Percentiles rank a stretch among this genome's conserved stretches.
phyloP scores from a whole-genome alignment of 2,113 vertebrate genomes.

The Barbus barbus region DNA sequence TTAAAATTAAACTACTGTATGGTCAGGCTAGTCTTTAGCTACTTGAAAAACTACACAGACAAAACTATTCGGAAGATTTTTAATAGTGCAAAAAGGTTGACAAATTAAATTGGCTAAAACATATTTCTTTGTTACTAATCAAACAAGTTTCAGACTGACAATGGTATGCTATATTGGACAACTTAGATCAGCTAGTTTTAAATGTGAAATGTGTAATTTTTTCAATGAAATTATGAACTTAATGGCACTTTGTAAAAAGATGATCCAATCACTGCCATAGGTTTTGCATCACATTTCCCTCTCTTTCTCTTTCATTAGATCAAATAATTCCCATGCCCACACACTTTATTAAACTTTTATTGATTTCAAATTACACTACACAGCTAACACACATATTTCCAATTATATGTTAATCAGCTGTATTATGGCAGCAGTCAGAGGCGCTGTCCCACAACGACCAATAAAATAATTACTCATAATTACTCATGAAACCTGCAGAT shows the following conservation, averaged over 20 bases:
- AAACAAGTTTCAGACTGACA: too few relatives aligned
- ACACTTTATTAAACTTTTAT: background rate
- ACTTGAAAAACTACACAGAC: background rate
- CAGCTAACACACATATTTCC: background rate
- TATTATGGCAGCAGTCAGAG: background rate
- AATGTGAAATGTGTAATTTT: background rate
- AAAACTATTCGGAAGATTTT: background rate
- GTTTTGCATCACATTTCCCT: background rate
- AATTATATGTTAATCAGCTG: background rate
- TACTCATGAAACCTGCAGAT: background rate
- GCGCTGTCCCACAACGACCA: background rate
- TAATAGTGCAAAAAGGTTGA: background rate
- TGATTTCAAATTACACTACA: slow-evolving; percentile 1
- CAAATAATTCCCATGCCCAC: background rate
- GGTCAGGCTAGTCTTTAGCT: background rate
- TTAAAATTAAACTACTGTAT: background rate
- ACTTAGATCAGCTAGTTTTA: background rate
- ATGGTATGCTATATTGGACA: too few relatives aligned
- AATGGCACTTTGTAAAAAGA: background rate
- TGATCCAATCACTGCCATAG: background rate
- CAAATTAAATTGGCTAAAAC: background rate
- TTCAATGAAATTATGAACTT: background rate
- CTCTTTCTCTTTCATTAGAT: background rate
- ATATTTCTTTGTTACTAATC: too few relatives aligned
- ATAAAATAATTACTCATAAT: slow-evolving; percentile 16